These are phyloP conservation scores for Drosophila antonietae DNA, from an alignment of 2,888 invertebrate species.

Conservation along the genomic window DNA sequence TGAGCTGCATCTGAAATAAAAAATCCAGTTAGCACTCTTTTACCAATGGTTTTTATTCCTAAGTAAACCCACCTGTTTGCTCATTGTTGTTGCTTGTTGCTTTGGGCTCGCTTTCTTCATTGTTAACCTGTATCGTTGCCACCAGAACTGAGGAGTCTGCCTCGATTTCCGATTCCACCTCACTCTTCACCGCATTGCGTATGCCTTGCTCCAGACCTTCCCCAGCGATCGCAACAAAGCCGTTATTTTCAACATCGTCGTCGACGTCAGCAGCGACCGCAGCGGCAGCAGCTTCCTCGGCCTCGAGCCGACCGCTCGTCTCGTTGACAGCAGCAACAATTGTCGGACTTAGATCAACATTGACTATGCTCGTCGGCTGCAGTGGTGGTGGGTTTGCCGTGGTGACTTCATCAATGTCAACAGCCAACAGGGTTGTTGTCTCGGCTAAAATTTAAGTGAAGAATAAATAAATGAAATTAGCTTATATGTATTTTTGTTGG, in stretches of 20 bases:
- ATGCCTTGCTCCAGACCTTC: constrained; percentile 75
- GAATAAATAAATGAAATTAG: constrained; percentile 4
- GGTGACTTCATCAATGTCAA: constrained; percentile 42
- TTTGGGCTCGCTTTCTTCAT: constrained; percentile 14
- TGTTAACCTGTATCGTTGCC: constrained; percentile 38
- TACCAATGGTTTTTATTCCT: background rate
- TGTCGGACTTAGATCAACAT: constrained; percentile 11
- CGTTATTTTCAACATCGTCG: constrained; percentile 46
- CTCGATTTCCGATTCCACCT: constrained; percentile 68
- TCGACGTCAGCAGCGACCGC: constrained; percentile 29
- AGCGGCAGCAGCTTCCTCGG: constrained; percentile 14
- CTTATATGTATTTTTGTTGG: background rate
- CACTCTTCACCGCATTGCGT: constrained; percentile 73
- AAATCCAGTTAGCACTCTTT: background rate
- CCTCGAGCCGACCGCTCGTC: constrained; percentile 16
- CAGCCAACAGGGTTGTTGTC: constrained; percentile 43
- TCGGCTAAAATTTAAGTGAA: constrained; percentile 49
- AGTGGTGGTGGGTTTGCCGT: constrained; percentile 53
- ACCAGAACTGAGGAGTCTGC: constrained; percentile 37
- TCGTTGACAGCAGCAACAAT: constrained; percentile 27
- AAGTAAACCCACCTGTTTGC: constrained; percentile 31
- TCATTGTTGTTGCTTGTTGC: constrained; percentile 15
- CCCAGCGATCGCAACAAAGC: constrained; percentile 56
- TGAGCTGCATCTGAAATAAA: constrained; percentile 26
- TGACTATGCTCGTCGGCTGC: constrained; percentile 22